A percentile compares a stretch with the other conserved stretches of the same genome.
Evolutionary conservation across 2,113 vertebrate species (phyloP).

Genomic region (Pimephales promelas): DNA sequence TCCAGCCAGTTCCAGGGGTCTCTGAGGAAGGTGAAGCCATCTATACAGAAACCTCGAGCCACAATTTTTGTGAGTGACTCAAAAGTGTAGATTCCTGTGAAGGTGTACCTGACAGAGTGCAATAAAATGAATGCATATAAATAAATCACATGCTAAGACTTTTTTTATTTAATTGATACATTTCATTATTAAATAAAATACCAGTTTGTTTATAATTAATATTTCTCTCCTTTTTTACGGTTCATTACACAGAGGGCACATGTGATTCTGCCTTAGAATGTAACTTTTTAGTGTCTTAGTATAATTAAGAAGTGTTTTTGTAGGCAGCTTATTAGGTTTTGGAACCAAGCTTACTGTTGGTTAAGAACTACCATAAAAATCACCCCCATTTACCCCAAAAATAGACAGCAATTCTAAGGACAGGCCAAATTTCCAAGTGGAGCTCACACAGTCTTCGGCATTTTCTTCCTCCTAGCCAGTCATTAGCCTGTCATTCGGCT

Average conservation of each 20-base stretch:
- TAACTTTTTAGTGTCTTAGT: neutral
- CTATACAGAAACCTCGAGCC: conserved; percentile 95
- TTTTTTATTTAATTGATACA: neutral
- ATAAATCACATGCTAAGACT: neutral
- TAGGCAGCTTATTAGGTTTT: neutral
- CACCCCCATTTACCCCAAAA: neutral
- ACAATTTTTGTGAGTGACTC: conserved; percentile 98
- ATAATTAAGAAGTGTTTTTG: neutral
- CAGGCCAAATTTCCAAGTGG: conserved; percentile 5
- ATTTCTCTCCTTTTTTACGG: neutral
- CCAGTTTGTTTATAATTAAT: neutral
- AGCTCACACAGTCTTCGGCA: neutral
- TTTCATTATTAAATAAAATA: neutral
- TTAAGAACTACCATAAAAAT: neutral
- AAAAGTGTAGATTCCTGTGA: conserved; percentile 98
- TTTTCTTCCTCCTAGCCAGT: neutral
- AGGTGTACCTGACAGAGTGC: conserved; percentile 85
- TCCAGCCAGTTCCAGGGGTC: conserved; percentile 99
- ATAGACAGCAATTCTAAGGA: neutral
- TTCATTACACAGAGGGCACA: neutral
- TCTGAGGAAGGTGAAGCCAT: conserved; percentile 93
- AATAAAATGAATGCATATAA: neutral
- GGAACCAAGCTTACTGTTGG: neutral
- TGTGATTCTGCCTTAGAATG: neutral
- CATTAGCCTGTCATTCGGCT: neutral